phyloP scores from a whole-genome alignment of 1,140 invertebrate species.

The Charaxes varanes region DNA sequence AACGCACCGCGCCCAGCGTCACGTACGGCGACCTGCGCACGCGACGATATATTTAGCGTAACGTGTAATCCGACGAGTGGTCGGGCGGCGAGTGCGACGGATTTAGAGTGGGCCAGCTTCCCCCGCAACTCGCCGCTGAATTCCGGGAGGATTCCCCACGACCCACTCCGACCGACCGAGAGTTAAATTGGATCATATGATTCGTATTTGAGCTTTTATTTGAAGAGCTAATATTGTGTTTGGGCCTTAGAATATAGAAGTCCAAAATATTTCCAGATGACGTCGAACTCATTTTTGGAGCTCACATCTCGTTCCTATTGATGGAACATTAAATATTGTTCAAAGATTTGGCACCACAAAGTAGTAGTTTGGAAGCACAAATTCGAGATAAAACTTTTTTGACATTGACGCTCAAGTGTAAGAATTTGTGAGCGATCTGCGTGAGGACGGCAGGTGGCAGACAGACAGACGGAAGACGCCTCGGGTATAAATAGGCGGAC shows the following conservation, averaged over 20 bases:
- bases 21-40: conserved; percentile 73
- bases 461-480: conserved; percentile 66
- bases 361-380: too few relatives aligned
- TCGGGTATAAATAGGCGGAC: conserved; percentile 57
- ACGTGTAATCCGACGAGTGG: conserved; percentile 51
- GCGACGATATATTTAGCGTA: conserved; percentile 51
- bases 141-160: conserved; percentile 69
- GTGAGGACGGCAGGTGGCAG: conserved; percentile 53
- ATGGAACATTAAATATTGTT: too few relatives aligned
- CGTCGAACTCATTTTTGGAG: too few relatives aligned
- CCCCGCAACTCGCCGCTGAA: conserved; percentile 54
- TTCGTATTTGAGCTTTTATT: conserved; percentile 39
- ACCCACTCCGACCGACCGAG: conserved; percentile 46
- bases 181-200: conserved; percentile 59
- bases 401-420: conserved; percentile 24
- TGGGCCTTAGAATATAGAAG: conserved; percentile 17
- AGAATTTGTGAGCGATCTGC: conserved; percentile 22
- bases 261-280: too few relatives aligned
- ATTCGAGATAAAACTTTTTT: too few relatives aligned
- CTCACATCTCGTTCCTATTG: too few relatives aligned
- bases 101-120: conserved; percentile 63
- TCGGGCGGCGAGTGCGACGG: conserved; percentile 59
- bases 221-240: conserved; percentile 28
- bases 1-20: conserved; percentile 76
- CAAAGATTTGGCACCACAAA: too few relatives aligned